Evolutionary conservation across 92 coral and sea anemone genomes (phyloP), one percentile per base, ranked within the genome.

Genomic region (Metridium senile): DNA sequence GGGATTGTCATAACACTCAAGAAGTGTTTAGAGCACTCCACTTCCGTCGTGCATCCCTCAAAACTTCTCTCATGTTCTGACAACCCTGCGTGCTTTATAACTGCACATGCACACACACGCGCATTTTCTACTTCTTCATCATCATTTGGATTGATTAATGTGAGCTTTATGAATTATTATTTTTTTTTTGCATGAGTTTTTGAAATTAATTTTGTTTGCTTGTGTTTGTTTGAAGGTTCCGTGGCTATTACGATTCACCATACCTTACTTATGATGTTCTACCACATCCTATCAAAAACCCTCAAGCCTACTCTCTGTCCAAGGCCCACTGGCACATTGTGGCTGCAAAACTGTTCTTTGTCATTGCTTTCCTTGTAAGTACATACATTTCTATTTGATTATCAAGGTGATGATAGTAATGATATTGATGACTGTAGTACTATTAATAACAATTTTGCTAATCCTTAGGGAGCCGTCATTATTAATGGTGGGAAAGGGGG

Each of bases 291-390:
- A 43, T 86, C 34, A 47, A 34, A 1, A 86, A 90, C 66, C 89
- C 89, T 13, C 35, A 75, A 9, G 75, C 71, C 18, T 95, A 92
- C 83, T 63, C 80, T 33, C 68, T 85, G 54, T 79, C 99, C 68
- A 87, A 91, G 61, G 91, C 93, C 8, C 93, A 95, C 86, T 95
- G 99, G 99, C 96, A 92, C 69, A 95, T 93, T 46, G 78, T 95
- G 70, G 93, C 99, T 45, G 93, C 95, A 23, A 93, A 95, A 54
- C 79, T 95, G 26, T 95, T 95, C 74, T 95, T 95, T 77, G 88
- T 95, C 43, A 82, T 95, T 21, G 93, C 97, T 0, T 95, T 95
- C 78, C 59, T 92, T 90, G 99, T 95, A 72, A 65, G 91, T 74
- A 45, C 59, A 8, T 66, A 31, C 26, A 11, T 62, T 62, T 62